These are phyloP conservation scores for Syngnathus typhle DNA, from an alignment of 2,113 vertebrate species.

Conservation along the genomic window DNA sequence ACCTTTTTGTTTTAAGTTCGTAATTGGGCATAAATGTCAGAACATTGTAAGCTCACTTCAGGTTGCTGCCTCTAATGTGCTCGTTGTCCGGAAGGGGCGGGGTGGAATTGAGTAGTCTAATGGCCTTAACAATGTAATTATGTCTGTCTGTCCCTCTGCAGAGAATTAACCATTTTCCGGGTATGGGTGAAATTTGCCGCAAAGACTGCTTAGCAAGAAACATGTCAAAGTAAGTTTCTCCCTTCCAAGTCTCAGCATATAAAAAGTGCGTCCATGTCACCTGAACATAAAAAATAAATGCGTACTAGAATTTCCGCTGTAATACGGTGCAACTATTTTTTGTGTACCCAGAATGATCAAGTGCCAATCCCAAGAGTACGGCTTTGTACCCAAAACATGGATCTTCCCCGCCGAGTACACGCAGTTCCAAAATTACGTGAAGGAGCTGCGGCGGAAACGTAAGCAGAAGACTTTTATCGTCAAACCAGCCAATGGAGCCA, in stretches of 20 bases:
- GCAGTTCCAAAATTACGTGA: slow-evolving; percentile 95
- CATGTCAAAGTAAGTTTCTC: slow-evolving; percentile 92
- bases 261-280: background rate
- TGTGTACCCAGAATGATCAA: slow-evolving; percentile 85
- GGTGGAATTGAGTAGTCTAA: slow-evolving; percentile 66
- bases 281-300: background rate
- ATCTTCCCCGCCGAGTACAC: slow-evolving; percentile 96
- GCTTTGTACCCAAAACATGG: slow-evolving; percentile 94
- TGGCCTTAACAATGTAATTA: slow-evolving; percentile 69
- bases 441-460: slow-evolving; percentile 91
- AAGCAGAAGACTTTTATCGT: slow-evolving; percentile 97
- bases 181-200: slow-evolving; percentile 99
- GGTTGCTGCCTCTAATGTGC: slow-evolving; percentile 70
- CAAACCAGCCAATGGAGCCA: slow-evolving; percentile 96
- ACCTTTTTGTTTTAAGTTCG: slow-evolving; percentile 78
- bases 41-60: slow-evolving; percentile 71
- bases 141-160: slow-evolving; percentile 71
- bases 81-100: slow-evolving; percentile 61
- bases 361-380: slow-evolving; percentile 91
- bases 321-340: background rate
- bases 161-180: slow-evolving; percentile 99
- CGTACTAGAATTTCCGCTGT: background rate
- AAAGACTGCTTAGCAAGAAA: slow-evolving; percentile 99
- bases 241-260: background rate
- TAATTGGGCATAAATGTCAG: slow-evolving; percentile 83